A percentile compares a stretch with the other conserved stretches of the same genome.
Conservation (phyloP, 2,888 invertebrate species). For the Isoperla grammatica region DNA sequence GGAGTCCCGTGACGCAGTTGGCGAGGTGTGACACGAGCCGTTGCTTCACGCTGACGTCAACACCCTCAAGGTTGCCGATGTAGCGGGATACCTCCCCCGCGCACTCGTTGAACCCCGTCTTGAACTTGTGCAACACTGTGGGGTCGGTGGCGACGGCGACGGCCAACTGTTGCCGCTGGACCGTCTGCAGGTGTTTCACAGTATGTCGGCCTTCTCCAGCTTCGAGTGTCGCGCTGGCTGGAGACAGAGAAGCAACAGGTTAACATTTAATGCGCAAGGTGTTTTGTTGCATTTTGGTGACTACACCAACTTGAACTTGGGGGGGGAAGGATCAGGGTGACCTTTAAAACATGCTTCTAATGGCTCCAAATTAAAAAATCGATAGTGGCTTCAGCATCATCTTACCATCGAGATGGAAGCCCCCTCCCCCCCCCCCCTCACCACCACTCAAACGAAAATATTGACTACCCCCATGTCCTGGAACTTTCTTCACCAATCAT, state of each 20-base stretch:
- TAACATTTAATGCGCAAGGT: too few relatives aligned
- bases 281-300: too few relatives aligned
- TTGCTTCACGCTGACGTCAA: conserved; percentile 54
- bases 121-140: conserved; percentile 74
- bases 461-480: too few relatives aligned
- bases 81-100: conserved; percentile 70
- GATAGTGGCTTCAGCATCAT: too few relatives aligned
- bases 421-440: too few relatives aligned
- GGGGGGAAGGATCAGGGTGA: too few relatives aligned
- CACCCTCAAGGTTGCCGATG: conserved; percentile 59
- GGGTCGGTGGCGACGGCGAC: conserved; percentile 67
- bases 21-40: conserved; percentile 61
- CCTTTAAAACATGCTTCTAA: too few relatives aligned
- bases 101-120: conserved; percentile 83
- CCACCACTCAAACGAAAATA: too few relatives aligned
- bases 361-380: too few relatives aligned
- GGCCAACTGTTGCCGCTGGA: conserved; percentile 77
- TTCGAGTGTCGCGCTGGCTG: conserved; percentile 93
- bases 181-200: conserved; percentile 83
- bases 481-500: too few relatives aligned
- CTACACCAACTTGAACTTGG: too few relatives aligned
- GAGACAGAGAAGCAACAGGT: conserved; percentile 40
- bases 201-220: conserved; percentile 94
- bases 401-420: too few relatives aligned
- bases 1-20: conserved; percentile 48